These are phyloP conservation scores for Clarias laeviceps DNA, from an alignment of 2,797 vertebrate genomes.

Conservation along the genomic window DNA sequence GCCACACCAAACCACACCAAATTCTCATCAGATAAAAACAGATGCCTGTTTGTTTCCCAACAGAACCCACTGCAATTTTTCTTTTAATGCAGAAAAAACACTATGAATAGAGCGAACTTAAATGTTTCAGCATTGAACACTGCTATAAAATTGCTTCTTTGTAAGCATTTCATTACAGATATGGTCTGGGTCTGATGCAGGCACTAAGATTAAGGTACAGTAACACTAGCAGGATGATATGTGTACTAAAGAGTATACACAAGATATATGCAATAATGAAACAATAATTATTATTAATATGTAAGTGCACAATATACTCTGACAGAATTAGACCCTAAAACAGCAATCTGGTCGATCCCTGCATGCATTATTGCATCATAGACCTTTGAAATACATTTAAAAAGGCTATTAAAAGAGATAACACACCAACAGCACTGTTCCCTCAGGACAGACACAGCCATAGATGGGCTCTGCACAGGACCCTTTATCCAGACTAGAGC, in stretches of 20 bases:
- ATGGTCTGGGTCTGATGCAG: background rate
- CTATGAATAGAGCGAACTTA: background rate
- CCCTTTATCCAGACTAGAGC: conserved; percentile 69
- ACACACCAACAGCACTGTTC: conserved; percentile 81
- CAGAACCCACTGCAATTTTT: background rate
- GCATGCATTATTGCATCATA: background rate
- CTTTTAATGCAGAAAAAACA: background rate
- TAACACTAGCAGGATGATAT: background rate
- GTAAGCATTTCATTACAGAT: background rate
- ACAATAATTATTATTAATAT: background rate
- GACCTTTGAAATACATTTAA: background rate
- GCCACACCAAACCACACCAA: background rate
- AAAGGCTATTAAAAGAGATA: background rate
- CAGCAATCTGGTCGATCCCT: background rate
- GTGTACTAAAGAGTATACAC: background rate
- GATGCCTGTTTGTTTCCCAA: background rate
- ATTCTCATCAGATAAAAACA: background rate
- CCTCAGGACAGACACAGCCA: conserved; percentile 85
- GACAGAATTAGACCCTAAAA: background rate
- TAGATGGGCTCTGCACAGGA: conserved; percentile 74
- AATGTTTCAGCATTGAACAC: background rate
- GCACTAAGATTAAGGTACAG: background rate
- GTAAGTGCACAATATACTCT: background rate
- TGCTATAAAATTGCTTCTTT: background rate
- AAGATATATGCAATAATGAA: background rate